Evolutionary conservation across 2,888 invertebrate species (phyloP).

Genomic region (Entomobrya multifasciata): DNA sequence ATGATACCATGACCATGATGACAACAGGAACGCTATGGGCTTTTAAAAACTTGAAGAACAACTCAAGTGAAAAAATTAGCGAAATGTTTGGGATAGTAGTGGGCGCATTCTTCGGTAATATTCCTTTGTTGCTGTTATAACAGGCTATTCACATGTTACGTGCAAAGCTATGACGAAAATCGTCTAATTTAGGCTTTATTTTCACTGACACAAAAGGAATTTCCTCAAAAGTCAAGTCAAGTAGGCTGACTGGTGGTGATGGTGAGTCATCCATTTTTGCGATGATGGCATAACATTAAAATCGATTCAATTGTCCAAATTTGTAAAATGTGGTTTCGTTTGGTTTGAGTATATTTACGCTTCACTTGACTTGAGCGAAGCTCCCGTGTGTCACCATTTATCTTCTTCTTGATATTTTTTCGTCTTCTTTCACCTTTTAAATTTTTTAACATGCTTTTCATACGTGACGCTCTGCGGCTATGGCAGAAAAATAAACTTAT

Average conservation of each 20-base stretch:
- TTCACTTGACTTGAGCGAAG: constrained; percentile 14
- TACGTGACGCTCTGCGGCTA: too few relatives aligned
- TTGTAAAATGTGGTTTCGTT: constrained; percentile 26
- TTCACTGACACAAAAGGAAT: constrained; percentile 31
- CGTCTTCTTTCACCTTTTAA: constrained; percentile 4
- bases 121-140: neutral
- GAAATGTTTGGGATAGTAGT: too few relatives aligned
- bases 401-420: constrained; percentile 24
- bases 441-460: too few relatives aligned
- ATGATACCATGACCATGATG: too few relatives aligned
- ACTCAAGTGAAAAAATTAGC: too few relatives aligned
- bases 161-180: neutral
- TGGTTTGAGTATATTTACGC: neutral
- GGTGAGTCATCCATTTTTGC: constrained; percentile 26
- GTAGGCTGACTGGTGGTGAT: neutral
- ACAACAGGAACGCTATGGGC: too few relatives aligned
- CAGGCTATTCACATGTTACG: neutral
- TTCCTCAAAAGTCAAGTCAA: neutral
- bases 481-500: too few relatives aligned
- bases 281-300: constrained; percentile 12
- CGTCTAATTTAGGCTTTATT: constrained; percentile 26
- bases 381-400: constrained; percentile 11
- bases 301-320: constrained; percentile 51
- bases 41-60: too few relatives aligned
- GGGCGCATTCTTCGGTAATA: too few relatives aligned